Base-by-base conservation (phyloP, 2,888 invertebrate species). In the Neria commutata region DNA sequence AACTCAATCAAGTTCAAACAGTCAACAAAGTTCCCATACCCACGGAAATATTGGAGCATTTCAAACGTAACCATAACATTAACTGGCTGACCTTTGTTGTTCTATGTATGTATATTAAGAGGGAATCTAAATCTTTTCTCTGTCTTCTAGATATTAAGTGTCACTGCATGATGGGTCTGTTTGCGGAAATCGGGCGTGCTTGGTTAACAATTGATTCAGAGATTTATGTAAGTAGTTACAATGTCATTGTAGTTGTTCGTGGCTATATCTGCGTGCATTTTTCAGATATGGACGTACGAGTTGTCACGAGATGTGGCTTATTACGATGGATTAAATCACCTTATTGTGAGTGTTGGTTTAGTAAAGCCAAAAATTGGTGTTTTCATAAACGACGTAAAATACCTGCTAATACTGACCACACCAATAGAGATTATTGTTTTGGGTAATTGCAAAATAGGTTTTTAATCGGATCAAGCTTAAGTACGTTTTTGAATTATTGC, bases 191-290 rank as follows among this genome's bases (percentile, higher is more conserved):
- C 67, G 91, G 91, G 55, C 86, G 98, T 75, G 98, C 98, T 0
- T 99, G 98, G 98, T 84, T 99, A 56, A 94, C 96, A 4, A 94
- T 99, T 68, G 99, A 99, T 79, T 96, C 95, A 72, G 96, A 98
- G 83, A 92, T 99, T 69, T 99, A 96, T 84, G 88, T 98, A 33
- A 67, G 67, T 52, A 21, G 2, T 23, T n/a, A 26, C 26, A 45
- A 10, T 24, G 25, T 16, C 29, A 42, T 17, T 26, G 26, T 23
- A 34, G 50, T 2, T 48, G 23, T 24, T 49, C 19, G 26, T 16
- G 14, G 24, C 10, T 52, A 29, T 29, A 46, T 19, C 4, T 29
- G 3, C 29, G 1, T 16, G 1, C n/a, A 25, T 11, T 25, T 58
- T 56, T 23, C 50, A 78, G 76, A 80, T 82, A 34, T 99, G 99